Evolutionary conservation across 2,888 invertebrate species (phyloP).

Genomic region (Hypena proboscidalis): DNA sequence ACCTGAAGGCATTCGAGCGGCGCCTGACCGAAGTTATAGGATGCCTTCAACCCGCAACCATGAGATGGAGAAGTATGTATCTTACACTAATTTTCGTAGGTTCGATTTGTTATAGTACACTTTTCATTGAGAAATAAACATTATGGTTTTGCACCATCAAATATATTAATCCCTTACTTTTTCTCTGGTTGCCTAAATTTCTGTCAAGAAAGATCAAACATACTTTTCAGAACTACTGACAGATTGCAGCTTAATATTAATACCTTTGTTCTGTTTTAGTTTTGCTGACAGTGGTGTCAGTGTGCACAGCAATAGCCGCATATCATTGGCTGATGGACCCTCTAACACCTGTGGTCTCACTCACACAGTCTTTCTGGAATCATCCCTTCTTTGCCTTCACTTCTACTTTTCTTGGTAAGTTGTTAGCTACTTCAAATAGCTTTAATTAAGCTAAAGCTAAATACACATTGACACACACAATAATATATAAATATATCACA

Average conservation of each 20-base stretch:
- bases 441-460: too few species aligned
- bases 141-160: too few species aligned
- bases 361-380: constrained; percentile 95
- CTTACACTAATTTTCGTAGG: too few species aligned
- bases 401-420: constrained; percentile 91
- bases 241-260: background rate
- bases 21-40: constrained; percentile 98
- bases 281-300: constrained; percentile 92
- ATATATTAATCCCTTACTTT: too few species aligned
- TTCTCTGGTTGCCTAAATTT: too few species aligned
- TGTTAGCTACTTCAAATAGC: background rate
- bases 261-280: constrained; percentile 85
- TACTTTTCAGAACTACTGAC: too few species aligned
- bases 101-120: too few species aligned
- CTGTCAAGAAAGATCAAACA: too few species aligned
- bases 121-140: too few species aligned
- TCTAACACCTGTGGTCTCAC: constrained; percentile 94
- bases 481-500: too few species aligned
- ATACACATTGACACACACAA: too few species aligned
- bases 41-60: constrained; percentile 96
- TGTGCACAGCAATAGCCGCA: constrained; percentile 97
- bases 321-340: constrained; percentile 99
- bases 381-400: constrained; percentile 98
- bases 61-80: constrained; percentile 96
- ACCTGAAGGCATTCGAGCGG: constrained; percentile 98